Conservation (phyloP, 1,140 invertebrate genomes). For the Zaprionus camerounensis region DNA sequence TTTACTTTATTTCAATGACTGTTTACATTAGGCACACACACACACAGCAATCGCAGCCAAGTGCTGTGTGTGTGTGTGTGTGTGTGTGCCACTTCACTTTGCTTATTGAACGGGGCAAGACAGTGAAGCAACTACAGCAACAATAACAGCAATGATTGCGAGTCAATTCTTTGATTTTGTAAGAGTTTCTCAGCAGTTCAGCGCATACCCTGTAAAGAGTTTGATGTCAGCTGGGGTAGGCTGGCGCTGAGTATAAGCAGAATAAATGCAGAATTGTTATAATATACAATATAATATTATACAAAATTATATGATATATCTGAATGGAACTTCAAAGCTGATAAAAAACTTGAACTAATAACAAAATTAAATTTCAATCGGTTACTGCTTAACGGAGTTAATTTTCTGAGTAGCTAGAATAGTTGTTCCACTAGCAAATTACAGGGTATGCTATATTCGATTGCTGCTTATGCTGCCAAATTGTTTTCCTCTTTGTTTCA, state of each 20-base stretch:
- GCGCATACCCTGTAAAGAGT: background rate
- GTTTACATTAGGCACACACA: conserved; percentile 70
- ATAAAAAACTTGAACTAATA: no score
- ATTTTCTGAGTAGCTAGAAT: no score
- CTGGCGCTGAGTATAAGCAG: background rate
- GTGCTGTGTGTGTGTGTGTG: conserved; percentile 43
- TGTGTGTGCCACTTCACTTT: conserved; percentile 52
- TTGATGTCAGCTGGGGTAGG: background rate
- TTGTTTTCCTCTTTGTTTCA: background rate
- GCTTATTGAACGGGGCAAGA: conserved; percentile 65
- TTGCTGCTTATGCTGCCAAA: background rate
- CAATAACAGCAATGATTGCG: conserved; percentile 18
- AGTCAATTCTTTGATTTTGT: conserved; percentile 66
- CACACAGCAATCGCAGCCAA: conserved; percentile 26
- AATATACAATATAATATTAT: no score
- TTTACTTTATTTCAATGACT: conserved; percentile 83
- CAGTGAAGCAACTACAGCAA: conserved; percentile 39
- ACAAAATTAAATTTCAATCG: no score
- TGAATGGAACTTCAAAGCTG: no score
- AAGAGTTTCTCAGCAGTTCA: conserved; percentile 24
- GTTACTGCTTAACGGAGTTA: no score
- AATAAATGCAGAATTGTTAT: background rate
- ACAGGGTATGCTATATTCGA: background rate
- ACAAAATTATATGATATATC: no score
- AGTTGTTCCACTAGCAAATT: background rate